These are phyloP conservation scores for Eospalax fontanierii DNA, from an alignment of 2,797 vertebrate species.

Conservation along the genomic window DNA sequence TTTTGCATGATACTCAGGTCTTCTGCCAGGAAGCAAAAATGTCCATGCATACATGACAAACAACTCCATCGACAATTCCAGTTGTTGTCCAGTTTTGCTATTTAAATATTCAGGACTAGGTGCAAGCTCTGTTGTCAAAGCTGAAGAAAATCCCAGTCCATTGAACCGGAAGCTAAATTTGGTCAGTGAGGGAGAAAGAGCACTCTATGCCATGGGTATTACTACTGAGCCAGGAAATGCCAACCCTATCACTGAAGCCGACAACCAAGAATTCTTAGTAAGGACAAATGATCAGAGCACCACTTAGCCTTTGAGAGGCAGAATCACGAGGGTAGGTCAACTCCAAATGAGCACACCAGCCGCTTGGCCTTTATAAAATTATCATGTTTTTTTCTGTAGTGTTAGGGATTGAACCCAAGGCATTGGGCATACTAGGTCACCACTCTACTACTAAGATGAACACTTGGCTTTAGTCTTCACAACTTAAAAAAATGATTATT, in stretches of 20 bases:
- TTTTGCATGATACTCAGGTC: constrained; percentile 50
- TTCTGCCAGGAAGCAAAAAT: constrained; percentile 70
- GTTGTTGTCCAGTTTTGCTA: background rate
- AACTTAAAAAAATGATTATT: background rate
- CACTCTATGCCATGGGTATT: background rate
- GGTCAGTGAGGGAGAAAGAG: background rate
- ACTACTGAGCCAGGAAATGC: background rate
- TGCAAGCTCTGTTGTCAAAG: background rate
- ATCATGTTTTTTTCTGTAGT: too few species aligned
- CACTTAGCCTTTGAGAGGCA: background rate
- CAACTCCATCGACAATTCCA: background rate
- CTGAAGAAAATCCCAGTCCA: background rate
- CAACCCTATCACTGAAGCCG: background rate
- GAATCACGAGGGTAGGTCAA: background rate
- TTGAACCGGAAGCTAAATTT: background rate
- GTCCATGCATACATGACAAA: background rate
- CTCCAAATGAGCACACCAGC: background rate
- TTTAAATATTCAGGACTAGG: constrained; percentile 23
- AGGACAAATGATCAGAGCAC: background rate
- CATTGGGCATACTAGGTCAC: too few species aligned
- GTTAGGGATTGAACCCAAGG: background rate
- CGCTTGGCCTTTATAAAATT: background rate
- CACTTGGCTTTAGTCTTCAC: background rate
- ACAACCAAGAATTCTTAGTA: background rate
- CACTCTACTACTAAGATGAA: background rate